Evolutionary conservation across 2,888 invertebrate genomes (phyloP), one percentile per base, ranked within the genome.

Genomic region (Philhelius pedissequus): DNA sequence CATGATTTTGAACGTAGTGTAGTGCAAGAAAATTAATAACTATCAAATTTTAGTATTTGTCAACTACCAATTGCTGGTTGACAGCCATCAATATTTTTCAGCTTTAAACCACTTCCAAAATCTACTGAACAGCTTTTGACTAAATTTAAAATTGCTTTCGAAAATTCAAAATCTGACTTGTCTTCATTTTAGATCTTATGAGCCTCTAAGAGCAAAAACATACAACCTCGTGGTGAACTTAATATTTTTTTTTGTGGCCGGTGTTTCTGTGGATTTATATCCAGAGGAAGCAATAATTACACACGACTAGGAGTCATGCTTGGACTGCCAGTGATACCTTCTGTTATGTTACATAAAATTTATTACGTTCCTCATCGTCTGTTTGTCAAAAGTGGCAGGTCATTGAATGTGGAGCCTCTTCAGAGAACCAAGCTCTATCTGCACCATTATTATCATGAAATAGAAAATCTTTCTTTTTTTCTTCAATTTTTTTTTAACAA

Each of bases 241-340:
- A 25, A 27, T 64, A 43, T 15, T 30, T 30, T 30, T 27, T 45
- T 32, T 20, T 75, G 68, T 82, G 69, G 79, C 83, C 50, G 58
- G 43, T 70, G 70, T 70, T 75, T 70, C 80, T 71, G 80, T 71
- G 86, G 88, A 88, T 88, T 88, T 88, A 88, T 88, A 88, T 88
- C 86, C 86, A 87, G 71, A 88, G 88, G 88, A 88, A 88, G 86
- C 87, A 88, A 88, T 88, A 88, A 88, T 88, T 88, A 88, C 87
- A 87, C 86, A 80, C 86, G 83, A 87, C 79, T 79, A 13, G 74
- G 43, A 64, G 75, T 75, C 56, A 75, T 75, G 75, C 62, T 64
- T 70, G 18, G 18, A 43, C 43, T 25, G 13, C 20, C 48, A 48
- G 64, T 50, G 38, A 74, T 58, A 35, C 52, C 52, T 52, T 15